phyloP scores from a whole-genome alignment of 2,113 vertebrate species.

The Piaya cayana region DNA sequence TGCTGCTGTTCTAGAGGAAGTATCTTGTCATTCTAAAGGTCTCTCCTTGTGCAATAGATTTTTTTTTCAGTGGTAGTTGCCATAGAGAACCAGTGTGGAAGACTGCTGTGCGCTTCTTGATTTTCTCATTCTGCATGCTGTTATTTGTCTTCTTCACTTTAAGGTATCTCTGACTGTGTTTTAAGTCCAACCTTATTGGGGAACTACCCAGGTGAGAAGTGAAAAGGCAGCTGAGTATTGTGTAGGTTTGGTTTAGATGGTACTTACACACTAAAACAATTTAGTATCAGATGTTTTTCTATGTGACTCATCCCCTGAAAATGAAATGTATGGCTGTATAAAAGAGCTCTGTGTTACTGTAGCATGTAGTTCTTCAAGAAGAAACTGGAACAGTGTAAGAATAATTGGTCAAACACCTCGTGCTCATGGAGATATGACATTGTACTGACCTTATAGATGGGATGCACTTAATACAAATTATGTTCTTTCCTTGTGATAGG shows the following conservation, averaged over 20 bases:
- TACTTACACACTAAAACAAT: neutral
- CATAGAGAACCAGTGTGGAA: neutral
- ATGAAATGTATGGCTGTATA: rapidly evolving
- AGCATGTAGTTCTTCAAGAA: neutral
- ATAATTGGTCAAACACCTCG: neutral
- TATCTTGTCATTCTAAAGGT: neutral
- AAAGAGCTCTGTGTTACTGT: neutral
- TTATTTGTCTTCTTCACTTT: neutral
- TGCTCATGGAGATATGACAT: neutral
- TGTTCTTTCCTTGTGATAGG: rapidly evolving
- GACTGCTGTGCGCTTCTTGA: neutral
- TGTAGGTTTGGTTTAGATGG: neutral
- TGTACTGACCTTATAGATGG: neutral
- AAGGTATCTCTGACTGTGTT: neutral
- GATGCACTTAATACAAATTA: neutral
- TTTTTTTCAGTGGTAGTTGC: neutral
- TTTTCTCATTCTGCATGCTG: neutral
- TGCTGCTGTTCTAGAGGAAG: neutral
- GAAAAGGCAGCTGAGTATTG: neutral
- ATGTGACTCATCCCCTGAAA: neutral
- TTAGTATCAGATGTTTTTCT: neutral
- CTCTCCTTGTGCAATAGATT: neutral
- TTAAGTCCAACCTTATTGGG: neutral
- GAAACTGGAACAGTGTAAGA: neutral
- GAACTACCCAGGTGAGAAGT: neutral